Conservation (phyloP, 2,113 vertebrate genomes). For the Pseudopipra pipra region DNA sequence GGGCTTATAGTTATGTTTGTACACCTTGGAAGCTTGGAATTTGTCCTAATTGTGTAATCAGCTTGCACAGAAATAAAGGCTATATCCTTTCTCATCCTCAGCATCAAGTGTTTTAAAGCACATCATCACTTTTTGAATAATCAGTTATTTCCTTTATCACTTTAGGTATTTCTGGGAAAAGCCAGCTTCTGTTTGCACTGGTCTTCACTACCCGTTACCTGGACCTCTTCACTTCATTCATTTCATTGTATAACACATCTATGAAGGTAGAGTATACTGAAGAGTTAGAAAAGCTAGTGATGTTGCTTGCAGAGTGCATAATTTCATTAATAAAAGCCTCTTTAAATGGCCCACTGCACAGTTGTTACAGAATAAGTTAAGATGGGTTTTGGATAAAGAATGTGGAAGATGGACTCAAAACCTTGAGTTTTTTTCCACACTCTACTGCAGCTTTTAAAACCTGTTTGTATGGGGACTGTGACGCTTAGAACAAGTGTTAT, state of each 20-base stretch:
- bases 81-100: neutral
- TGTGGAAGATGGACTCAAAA: neutral
- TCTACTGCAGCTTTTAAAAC: neutral
- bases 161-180: conserved; percentile 98
- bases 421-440: neutral
- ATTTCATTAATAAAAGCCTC: neutral
- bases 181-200: conserved; percentile 96
- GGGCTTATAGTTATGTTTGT: neutral
- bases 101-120: neutral
- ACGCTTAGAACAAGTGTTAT: neutral
- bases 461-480: neutral
- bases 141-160: conserved; percentile 49
- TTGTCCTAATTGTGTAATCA: neutral
- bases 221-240: conserved; percentile 97
- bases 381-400: neutral
- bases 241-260: conserved; percentile 96
- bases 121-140: conserved; percentile 14
- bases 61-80: neutral
- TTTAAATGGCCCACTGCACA: neutral
- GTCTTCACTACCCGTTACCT: conserved; percentile 98
- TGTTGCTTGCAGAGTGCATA: neutral
- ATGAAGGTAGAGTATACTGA: conserved; percentile 90
- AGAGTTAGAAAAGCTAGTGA: neutral
- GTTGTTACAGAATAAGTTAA: neutral
- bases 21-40: neutral